Evolutionary conservation across 2,888 invertebrate genomes (phyloP), one percentile per base, ranked within the genome.

Genomic region (Latrodectus elegans): DNA sequence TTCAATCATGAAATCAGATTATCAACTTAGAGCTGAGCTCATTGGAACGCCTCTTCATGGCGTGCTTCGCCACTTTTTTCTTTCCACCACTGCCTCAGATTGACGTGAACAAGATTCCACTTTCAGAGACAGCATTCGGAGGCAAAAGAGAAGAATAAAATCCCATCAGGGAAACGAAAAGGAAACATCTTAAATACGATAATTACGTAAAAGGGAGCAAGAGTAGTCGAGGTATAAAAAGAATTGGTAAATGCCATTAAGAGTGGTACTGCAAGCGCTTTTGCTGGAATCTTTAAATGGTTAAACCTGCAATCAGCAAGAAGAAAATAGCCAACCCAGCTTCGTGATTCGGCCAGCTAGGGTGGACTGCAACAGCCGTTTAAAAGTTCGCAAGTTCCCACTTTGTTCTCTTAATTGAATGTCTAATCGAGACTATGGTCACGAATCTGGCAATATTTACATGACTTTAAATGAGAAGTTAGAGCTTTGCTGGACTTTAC

Each of bases 391-490:
- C 77, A 79, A 85, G 60, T 85, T 77, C 75, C 77, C 85, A 85
- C 85, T 85, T 85, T 70, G 68, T 51, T 75, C 60, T 26, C 79
- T 78, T 85, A 85, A 85, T 85, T 85, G 85, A 85, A 85, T 74
- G 85, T 74, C 74, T 79, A 85, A 85, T 75, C 74, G 79, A 70
- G 65, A 79, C 60, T 67, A 68, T 80, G 74, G 60, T 85, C 68
- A 79, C 55, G 79, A 68, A 70, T 71, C 38, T 12, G 22, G 64
- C 26, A 75, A 80, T 85, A 80, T 85, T 85, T 85, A 70, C 85
- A 70, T 68, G 79, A 26, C 11, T 67, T 67, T n/a, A 71, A 51
- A 14, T 14, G 55, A 49, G 73, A 82, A 53, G 49, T 38, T 38
- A 38, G 38, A 38, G 71, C 60, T 9, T 6, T 11, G 60, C 60